These are phyloP conservation scores for Adelphocoris suturalis DNA, from an alignment of 2,888 invertebrate species.

Conservation along the genomic window DNA sequence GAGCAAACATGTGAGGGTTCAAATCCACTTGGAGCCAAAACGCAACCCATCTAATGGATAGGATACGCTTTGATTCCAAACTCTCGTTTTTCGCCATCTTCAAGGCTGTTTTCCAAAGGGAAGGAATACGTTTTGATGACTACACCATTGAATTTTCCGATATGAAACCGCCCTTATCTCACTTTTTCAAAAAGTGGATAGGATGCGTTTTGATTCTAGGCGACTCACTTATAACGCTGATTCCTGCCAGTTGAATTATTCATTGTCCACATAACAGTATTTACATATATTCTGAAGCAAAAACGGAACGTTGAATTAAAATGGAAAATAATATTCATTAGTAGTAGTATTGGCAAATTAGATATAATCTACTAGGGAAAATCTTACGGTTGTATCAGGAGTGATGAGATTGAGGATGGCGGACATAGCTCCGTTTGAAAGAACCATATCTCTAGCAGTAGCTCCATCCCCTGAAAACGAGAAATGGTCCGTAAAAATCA, in stretches of 20 bases:
- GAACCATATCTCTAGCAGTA: constrained; percentile 88
- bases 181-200: background rate
- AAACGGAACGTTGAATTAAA: too few species aligned
- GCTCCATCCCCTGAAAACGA: constrained; percentile 84
- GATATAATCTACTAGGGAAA: too few species aligned
- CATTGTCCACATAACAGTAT: too few species aligned
- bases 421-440: constrained; percentile 85
- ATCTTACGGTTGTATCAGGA: constrained; percentile 81
- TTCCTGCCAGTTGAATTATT: too few species aligned
- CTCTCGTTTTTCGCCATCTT: background rate
- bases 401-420: constrained; percentile 85
- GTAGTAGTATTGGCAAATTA: too few species aligned
- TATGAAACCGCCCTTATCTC: too few species aligned
- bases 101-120: background rate
- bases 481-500: background rate
- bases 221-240: too few species aligned
- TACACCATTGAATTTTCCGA: too few species aligned
- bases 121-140: background rate
- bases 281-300: too few species aligned
- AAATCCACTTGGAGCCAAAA: background rate
- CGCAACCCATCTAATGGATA: background rate
- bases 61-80: background rate
- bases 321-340: too few species aligned
- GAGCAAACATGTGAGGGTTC: background rate
- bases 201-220: background rate